Base-by-base conservation (phyloP, 2,888 invertebrate species). In the Cactoblastis cactorum region DNA sequence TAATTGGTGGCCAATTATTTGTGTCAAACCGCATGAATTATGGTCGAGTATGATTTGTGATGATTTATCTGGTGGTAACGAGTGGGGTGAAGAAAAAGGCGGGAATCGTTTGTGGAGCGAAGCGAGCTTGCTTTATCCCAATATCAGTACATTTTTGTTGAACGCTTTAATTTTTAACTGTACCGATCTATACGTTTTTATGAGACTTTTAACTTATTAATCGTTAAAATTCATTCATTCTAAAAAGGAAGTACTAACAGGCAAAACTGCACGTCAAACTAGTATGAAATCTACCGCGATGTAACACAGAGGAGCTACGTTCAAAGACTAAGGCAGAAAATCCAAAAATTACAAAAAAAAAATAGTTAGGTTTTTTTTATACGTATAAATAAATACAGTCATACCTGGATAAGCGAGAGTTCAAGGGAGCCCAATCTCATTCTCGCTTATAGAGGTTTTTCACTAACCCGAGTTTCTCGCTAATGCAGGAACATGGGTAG, bases 1-100 rank as follows among this genome's bases (percentile, higher is more conserved):
- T 60, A 60, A 60, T 58, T 60, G 56, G 52, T 19, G 34, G 19
- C 56, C 60, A 60, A 60, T 60, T 60, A 58, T 50, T 51, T 28
- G 53, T 58, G 60, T 60, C 60, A 58, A 54, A 56, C 24, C 39
- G 17, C 15, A 8, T 51, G 55, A 55, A 39, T 14, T 49, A 59
- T 51, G 54, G 46, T 22, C 34, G 34, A 39, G 17, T 18, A 14
- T 15, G 14, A 35, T 49, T 41, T 19, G 41, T 33, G n/a, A 38
- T 39, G 49, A 49, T 49, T 49, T 49, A 49, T 39, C 32, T n/a
- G n/a, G 19, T 32, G 32, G 17, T 18, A 32, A 12, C 28, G 38
- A 32, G 18, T 18, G 18, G n/a, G 1, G 6, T 35, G 34, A 3
- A 37, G 37, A 17, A 37, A 37, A 37, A 37, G 5, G 12, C n/a